Base-by-base conservation (phyloP, 2,888 invertebrate genomes). In the Axea sp. region DNA sequence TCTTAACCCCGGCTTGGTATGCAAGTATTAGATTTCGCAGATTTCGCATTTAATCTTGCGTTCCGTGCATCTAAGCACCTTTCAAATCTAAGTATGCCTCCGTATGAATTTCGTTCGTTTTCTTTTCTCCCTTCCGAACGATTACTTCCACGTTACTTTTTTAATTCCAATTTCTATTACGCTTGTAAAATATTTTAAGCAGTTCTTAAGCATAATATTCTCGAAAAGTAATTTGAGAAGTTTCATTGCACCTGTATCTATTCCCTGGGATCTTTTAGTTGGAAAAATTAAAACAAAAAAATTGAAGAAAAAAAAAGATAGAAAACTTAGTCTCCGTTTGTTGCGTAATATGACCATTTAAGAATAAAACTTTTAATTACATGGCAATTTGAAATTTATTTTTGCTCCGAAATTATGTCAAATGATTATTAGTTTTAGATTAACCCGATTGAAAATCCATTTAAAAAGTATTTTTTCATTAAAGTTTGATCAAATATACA, bases 11-110 rank as follows among this genome's bases (percentile, higher is more conserved):
- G 64, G 14, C 64, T 49, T 60, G 76, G 76, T 71, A 78, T 76
- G 67, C 77, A 22, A 76, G 78, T 81, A 80, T 85, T 82, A 71
- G 45, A 81, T 85, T 85, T 82, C 84, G 82, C 81, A 51, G 78
- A 77, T 77, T 76, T 39, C 73, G 83, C 83, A 81, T 75, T 80
- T 73, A n/a, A 12, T 15, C 35, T 76, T 35, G 64, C 55, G 11
- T 71, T 41, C 53, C 24, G 41, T 7, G 43, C 35, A 22, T 37
- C 49, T 57, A 49, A 60, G 47, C 59, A 60, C 37, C 45, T 60
- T 60, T 45, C 22, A 9, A 5, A 51, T 43, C 14, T 11, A 6
- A 6, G 37, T 41, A 26, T 14, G 1, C 30, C 37, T n/a, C 1
- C 30, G 30, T 6, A 26, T 9, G 39, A 8, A 31, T n/a, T 26